Percentiles rank a stretch among this genome's conserved stretches.
phyloP scores from a whole-genome alignment of 1,140 invertebrate species.

The Cydia pomonella region DNA sequence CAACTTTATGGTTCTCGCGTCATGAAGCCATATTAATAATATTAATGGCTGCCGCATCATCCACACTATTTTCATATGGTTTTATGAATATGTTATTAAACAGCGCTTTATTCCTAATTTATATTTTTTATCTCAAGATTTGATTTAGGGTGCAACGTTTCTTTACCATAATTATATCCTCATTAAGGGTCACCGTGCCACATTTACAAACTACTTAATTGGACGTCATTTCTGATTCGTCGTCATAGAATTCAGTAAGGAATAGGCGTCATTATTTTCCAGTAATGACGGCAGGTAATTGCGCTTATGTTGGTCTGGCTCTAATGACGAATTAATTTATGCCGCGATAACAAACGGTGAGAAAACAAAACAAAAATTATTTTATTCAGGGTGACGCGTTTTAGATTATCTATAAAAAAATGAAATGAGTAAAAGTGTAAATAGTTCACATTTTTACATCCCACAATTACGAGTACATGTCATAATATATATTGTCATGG shows the following conservation, averaged over 20 bases:
- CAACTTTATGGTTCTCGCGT: conserved; percentile 75
- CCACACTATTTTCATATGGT: conserved; percentile 61
- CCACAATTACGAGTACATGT: not conserved
- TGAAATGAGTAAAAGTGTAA: not conserved
- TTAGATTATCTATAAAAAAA: not conserved
- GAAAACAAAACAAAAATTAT: not conserved
- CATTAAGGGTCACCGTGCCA: conserved; percentile 24
- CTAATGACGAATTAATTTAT: conserved; percentile 15
- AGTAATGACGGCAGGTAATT: conserved; percentile 14
- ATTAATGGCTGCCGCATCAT: conserved; percentile 73
- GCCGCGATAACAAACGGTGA: not conserved
- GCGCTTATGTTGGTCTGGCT: conserved; percentile 12
- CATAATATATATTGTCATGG: too few relatives aligned
- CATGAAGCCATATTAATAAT: conserved; percentile 75
- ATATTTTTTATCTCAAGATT: conserved; percentile 29
- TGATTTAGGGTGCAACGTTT: conserved; percentile 34
- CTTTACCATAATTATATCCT: conserved; percentile 27
- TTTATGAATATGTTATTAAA: conserved; percentile 65
- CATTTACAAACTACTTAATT: conserved; percentile 28
- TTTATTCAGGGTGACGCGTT: not conserved
- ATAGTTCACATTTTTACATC: not conserved
- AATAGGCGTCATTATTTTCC: conserved; percentile 26
- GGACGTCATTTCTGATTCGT: conserved; percentile 24
- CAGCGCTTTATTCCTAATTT: conserved; percentile 41
- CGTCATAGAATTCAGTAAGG: conserved; percentile 15